Evolutionary conservation across 2,888 invertebrate genomes (phyloP).

Genomic region (Anagyrus pseudococci): DNA sequence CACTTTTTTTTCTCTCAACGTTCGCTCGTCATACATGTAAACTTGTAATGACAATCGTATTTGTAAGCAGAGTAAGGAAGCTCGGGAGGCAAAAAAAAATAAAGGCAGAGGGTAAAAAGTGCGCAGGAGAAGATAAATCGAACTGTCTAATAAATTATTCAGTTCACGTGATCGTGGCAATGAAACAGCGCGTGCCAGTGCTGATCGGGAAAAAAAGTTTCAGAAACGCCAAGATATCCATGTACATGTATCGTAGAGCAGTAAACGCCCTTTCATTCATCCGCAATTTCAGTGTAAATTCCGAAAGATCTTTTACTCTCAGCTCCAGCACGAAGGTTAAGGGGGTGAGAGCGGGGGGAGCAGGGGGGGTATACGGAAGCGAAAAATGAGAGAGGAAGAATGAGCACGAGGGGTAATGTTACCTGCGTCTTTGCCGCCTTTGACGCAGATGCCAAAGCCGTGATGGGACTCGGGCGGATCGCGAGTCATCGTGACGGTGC

Average conservation of each 20-base stretch:
- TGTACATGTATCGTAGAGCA: not conserved
- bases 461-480: constrained; percentile 81
- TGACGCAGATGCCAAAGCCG: constrained; percentile 90
- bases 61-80: not conserved
- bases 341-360: not conserved
- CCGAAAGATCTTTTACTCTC: constrained; percentile 17
- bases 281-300: not conserved
- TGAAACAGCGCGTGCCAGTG: not conserved
- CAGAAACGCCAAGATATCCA: constrained; percentile 5
- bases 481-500: constrained; percentile 85
- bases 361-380: not conserved
- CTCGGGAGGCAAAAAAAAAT: not conserved
- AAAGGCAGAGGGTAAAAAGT: not conserved
- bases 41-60: constrained; percentile 9
- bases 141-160: not conserved
- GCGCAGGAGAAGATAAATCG: not conserved
- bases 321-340: not conserved
- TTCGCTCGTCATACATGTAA: no score
- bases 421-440: constrained; percentile 91
- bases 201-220: constrained; percentile 13
- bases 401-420: no score
- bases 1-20: no score
- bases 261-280: not conserved
- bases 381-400: not conserved
- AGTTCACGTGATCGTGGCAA: not conserved